A percentile compares a stretch with the other conserved stretches of the same genome.
phyloP scores from a whole-genome alignment of 2,888 invertebrate genomes.

The Leucophora obtusa region DNA sequence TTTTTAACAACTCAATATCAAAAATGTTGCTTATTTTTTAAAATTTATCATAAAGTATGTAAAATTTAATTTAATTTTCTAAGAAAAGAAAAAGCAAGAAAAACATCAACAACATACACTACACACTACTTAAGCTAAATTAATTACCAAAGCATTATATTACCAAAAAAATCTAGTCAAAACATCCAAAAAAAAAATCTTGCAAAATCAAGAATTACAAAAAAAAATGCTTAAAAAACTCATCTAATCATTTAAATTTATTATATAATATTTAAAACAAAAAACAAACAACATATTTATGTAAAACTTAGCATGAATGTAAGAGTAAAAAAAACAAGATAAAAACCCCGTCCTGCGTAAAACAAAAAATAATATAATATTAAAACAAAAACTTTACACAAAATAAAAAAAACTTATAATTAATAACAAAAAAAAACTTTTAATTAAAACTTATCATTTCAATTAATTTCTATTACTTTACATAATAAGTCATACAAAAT shows the following conservation, averaged over 20 bases:
- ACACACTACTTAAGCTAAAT: slow-evolving; percentile 39
- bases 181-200: slow-evolving; percentile 12
- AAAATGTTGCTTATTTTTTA: neutral
- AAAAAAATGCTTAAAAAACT: slow-evolving; percentile 59
- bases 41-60: neutral
- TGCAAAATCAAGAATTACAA: slow-evolving; percentile 15
- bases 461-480: slow-evolving; percentile 62
- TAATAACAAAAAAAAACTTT: slow-evolving; percentile 35
- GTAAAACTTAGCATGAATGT: slow-evolving; percentile 70
- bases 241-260: slow-evolving; percentile 66
- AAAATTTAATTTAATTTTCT: neutral
- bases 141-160: slow-evolving; percentile 52
- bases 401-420: slow-evolving; percentile 46
- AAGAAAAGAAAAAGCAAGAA: neutral
- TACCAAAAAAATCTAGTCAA: slow-evolving; percentile 50
- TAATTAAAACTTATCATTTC: slow-evolving; percentile 50
- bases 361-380: slow-evolving; percentile 70
- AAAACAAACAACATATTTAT: slow-evolving; percentile 73
- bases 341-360: slow-evolving; percentile 77
- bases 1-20: neutral
- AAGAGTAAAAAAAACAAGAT: slow-evolving; percentile 63
- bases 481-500: slow-evolving; percentile 55
- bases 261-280: slow-evolving; percentile 58
- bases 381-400: slow-evolving; percentile 61
- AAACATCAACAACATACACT: slow-evolving; percentile 56